Percentiles rank a stretch among this genome's conserved stretches.
Conservation (phyloP, 2,113 vertebrate genomes). For the Podilymbus podiceps region DNA sequence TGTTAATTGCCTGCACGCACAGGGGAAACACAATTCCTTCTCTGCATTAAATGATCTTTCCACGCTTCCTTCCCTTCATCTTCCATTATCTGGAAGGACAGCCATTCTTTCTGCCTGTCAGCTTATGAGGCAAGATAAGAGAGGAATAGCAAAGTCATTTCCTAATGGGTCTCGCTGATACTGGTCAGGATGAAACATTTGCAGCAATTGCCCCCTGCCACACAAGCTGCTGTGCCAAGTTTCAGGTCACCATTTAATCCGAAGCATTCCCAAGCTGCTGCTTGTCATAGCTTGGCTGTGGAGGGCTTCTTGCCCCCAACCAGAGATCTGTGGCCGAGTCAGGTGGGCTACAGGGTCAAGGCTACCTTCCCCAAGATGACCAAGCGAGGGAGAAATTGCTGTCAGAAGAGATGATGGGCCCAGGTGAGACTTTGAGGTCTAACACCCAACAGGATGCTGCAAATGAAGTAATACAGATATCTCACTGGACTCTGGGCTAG, state of each 20-base stretch:
- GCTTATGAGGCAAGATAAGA: background rate
- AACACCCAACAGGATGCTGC: fast-evolving
- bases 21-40: background rate
- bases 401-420: background rate
- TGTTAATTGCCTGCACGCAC: background rate
- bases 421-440: background rate
- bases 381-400: background rate
- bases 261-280: background rate
- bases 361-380: background rate
- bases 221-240: background rate
- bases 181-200: background rate
- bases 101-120: background rate
- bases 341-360: background rate
- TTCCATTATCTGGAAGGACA: background rate
- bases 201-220: background rate
- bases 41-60: background rate
- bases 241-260: background rate
- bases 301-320: background rate
- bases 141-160: constrained; percentile 26
- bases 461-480: background rate
- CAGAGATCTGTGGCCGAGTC: background rate
- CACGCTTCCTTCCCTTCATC: background rate
- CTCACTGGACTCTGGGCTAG: background rate
- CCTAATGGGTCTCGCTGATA: background rate
- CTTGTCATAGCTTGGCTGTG: background rate